Conservation (phyloP, 1,140 invertebrate genomes). For the Trypoxylus dichotomus region DNA sequence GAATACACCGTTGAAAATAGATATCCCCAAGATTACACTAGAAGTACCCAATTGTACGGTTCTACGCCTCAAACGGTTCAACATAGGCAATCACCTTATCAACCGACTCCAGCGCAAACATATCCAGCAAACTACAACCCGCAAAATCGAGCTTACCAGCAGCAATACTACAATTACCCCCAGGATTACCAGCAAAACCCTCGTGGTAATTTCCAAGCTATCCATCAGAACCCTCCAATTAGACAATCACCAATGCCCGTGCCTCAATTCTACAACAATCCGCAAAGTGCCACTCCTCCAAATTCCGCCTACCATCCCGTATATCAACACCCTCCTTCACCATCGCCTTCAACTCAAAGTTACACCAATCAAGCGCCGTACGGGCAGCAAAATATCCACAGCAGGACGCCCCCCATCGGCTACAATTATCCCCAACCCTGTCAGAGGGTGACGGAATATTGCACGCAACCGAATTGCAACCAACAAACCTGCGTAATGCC, state of each 20-base stretch:
- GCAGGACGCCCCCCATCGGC: not conserved
- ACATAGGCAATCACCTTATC: conserved; percentile 27
- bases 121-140: not conserved
- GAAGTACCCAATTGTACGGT: conserved; percentile 14
- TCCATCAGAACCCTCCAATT: conserved; percentile 29
- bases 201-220: not conserved
- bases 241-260: conserved; percentile 36
- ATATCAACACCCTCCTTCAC: conserved; percentile 48
- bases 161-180: conserved; percentile 23
- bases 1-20: not conserved
- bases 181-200: conserved; percentile 25
- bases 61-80: conserved; percentile 5
- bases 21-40: not conserved
- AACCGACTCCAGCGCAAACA: not conserved
- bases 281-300: not conserved
- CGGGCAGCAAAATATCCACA: not conserved
- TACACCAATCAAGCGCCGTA: not conserved
- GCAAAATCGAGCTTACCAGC: conserved; percentile 18
- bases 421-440: conserved; percentile 29
- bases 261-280: conserved; percentile 16
- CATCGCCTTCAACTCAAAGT: conserved; percentile 39
- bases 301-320: conserved; percentile 11
- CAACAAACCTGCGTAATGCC: conserved; percentile 29
- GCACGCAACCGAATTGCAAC: conserved; percentile 33
- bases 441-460: conserved; percentile 34